Conservation (phyloP, 2,888 invertebrate genomes). For the Gisinianus flammeolus region DNA sequence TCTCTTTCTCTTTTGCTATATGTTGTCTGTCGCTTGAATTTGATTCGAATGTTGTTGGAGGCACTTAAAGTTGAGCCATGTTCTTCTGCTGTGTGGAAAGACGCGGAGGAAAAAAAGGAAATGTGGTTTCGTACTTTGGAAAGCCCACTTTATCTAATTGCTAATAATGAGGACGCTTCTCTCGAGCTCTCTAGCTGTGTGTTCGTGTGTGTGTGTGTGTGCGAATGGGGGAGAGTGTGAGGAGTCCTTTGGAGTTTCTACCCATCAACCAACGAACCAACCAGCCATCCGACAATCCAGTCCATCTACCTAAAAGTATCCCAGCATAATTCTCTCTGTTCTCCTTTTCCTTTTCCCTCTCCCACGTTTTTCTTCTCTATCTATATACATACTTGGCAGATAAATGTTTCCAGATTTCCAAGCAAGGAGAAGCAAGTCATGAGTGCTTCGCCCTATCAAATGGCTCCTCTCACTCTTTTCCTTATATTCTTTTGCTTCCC, state of each 20-base stretch:
- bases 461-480: background rate
- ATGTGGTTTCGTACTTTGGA: conserved; percentile 22
- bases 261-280: background rate
- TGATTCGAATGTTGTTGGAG: background rate
- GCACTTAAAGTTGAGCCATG: background rate
- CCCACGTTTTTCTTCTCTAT: background rate
- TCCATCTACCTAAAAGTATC: background rate
- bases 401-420: background rate
- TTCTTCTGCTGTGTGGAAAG: background rate
- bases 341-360: background rate
- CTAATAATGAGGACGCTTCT: conserved; percentile 50
- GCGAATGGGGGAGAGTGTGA: background rate
- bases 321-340: background rate
- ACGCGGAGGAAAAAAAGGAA: conserved; percentile 15
- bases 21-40: background rate
- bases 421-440: background rate
- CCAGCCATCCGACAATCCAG: background rate
- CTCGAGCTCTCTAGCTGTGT: background rate
- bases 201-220: background rate
- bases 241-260: background rate
- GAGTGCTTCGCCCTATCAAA: background rate
- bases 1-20: background rate
- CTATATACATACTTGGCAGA: background rate
- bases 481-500: too few relatives aligned
- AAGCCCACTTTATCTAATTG: conserved; percentile 54